Evolutionary conservation across 1,140 invertebrate genomes (phyloP).

Genomic region (Drosophila navojoa): DNA sequence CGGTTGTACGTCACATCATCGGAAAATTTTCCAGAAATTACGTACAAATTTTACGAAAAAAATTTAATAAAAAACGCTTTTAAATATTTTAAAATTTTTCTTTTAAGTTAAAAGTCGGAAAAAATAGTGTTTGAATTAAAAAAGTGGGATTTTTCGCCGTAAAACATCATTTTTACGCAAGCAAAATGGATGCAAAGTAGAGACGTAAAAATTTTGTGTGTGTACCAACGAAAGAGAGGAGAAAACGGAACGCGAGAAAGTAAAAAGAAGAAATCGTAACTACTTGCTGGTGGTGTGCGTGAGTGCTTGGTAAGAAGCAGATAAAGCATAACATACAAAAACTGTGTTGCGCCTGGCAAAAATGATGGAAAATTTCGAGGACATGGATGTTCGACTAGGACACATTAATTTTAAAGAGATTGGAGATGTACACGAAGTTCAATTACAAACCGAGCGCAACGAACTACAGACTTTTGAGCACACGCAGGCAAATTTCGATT

Average conservation of each 20-base stretch:
- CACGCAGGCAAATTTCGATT: conserved; percentile 63
- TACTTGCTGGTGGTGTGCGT: conserved; percentile 25
- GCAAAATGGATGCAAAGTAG: conserved; percentile 71
- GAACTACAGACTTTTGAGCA: conserved; percentile 22
- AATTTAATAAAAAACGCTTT: conserved; percentile 35
- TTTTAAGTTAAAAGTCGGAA: conserved; percentile 35
- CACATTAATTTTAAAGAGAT: conserved; percentile 67
- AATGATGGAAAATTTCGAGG: conserved; percentile 80
- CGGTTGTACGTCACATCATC: conserved; percentile 58
- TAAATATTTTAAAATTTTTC: conserved; percentile 34
- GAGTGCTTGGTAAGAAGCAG: conserved; percentile 37
- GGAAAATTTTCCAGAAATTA: conserved; percentile 80
- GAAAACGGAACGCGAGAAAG: conserved; percentile 75
- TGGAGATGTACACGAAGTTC: conserved; percentile 46
- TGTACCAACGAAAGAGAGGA: conserved; percentile 79
- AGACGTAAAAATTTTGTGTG: conserved; percentile 80
- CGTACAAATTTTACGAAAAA: conserved; percentile 69
- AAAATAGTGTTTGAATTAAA: conserved; percentile 20
- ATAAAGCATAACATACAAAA: conserved; percentile 26
- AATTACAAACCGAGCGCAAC: conserved; percentile 18
- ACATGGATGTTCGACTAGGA: conserved; percentile 63
- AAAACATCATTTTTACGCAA: conserved; percentile 59
- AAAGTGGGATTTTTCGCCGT: conserved; percentile 42
- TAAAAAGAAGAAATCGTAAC: conserved; percentile 55
- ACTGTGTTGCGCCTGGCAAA: conserved; percentile 50